Percentiles rank a stretch among this genome's conserved stretches.
phyloP scores from a whole-genome alignment of 2,113 vertebrate genomes.

The Podiceps cristatus region DNA sequence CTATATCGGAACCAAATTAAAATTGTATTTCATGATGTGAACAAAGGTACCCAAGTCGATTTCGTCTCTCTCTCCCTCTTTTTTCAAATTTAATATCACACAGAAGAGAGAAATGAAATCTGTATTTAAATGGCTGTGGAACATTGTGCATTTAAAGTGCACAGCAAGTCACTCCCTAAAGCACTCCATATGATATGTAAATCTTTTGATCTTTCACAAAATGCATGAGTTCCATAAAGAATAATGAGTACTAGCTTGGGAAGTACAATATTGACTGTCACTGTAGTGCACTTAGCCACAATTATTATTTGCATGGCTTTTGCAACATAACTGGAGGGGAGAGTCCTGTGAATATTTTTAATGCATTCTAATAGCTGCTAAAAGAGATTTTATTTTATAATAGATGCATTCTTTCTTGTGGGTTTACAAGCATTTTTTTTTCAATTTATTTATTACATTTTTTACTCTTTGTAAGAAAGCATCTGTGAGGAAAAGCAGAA shows the following conservation, averaged over 20 bases:
- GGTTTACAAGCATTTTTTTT: constrained; percentile 54
- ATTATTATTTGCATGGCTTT: constrained; percentile 79
- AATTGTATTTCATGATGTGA: constrained; percentile 67
- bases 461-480: background rate
- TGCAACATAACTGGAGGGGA: constrained; percentile 76
- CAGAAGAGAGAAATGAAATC: constrained; percentile 76
- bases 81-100: constrained; percentile 65
- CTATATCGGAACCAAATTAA: constrained; percentile 67
- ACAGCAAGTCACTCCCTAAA: constrained; percentile 84
- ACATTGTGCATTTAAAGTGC: constrained; percentile 79
- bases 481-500: background rate
- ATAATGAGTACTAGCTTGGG: constrained; percentile 79
- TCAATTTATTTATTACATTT: constrained; percentile 57
- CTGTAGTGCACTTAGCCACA: constrained; percentile 76
- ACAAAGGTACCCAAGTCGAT: constrained; percentile 66
- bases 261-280: constrained; percentile 82
- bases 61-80: constrained; percentile 51
- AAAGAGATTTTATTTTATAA: constrained; percentile 78
- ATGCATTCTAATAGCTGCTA: constrained; percentile 70
- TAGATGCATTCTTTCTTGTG: constrained; percentile 67
- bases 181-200: constrained; percentile 84
- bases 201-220: constrained; percentile 85
- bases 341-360: constrained; percentile 76
- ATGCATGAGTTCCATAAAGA: constrained; percentile 81
- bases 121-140: constrained; percentile 76